These are phyloP conservation scores for Montifringilla adamsi DNA, from an alignment of 2,113 vertebrate genomes.

Conservation along the genomic window DNA sequence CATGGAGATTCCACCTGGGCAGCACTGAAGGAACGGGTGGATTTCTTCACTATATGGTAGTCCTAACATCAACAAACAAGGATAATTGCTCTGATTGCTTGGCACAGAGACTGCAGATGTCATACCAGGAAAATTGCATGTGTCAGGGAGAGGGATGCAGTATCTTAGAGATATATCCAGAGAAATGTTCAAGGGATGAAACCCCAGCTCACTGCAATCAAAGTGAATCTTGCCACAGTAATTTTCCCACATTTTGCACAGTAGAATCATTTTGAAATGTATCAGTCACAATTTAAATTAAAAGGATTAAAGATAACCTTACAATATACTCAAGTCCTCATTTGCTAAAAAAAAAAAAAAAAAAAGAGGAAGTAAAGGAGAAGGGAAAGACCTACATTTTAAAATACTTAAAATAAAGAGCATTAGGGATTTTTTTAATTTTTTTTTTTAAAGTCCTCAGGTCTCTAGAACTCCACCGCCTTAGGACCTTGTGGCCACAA, in stretches of 20 bases:
- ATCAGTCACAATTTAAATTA: not conserved
- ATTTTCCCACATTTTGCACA: not conserved
- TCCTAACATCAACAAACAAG: constrained; percentile 75
- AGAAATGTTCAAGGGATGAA: not conserved
- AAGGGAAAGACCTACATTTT: not conserved
- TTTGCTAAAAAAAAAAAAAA: not conserved
- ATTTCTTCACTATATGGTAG: constrained; percentile 93
- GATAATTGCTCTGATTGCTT: not conserved
- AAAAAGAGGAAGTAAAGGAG: not conserved
- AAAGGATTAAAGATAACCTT: constrained; percentile 6
- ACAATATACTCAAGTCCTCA: not conserved
- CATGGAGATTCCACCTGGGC: constrained; percentile 96
- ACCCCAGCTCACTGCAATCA: not conserved
- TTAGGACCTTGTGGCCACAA: not conserved
- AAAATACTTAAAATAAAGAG: not conserved
- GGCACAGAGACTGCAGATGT: not conserved
- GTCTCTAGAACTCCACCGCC: not conserved
- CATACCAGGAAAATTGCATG: not conserved
- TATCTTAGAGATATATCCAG: not conserved
- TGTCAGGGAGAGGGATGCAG: accelerated
- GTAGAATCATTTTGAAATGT: not conserved
- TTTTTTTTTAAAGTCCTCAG: not conserved
- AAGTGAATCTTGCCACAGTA: not conserved
- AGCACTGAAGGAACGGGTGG: constrained; percentile 90
- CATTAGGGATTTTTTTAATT: not conserved